Evolutionary conservation across 1,140 invertebrate species (phyloP).

Genomic region (Drosophila ananassae): DNA sequence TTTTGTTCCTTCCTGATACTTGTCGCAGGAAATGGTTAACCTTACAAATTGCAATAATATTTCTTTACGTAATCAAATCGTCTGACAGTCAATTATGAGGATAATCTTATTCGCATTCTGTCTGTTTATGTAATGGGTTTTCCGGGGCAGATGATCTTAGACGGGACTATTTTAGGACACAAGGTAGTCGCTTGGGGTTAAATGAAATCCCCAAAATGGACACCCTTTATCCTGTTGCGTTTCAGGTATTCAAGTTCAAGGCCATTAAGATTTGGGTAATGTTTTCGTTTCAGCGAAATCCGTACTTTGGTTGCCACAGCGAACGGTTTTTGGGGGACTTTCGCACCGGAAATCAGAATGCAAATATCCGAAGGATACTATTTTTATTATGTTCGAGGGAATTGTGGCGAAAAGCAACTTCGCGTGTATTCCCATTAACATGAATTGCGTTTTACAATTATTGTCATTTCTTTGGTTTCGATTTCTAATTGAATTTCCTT

Average conservation of each 20-base stretch:
- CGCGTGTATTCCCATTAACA: not conserved
- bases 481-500: conserved; percentile 30
- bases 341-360: conserved; percentile 2
- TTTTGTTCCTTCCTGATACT: conserved; percentile 19
- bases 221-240: conserved; percentile 27
- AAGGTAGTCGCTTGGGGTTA: not conserved
- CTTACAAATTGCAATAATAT: conserved; percentile 30
- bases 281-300: not conserved
- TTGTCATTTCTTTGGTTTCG: not conserved
- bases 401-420: not conserved
- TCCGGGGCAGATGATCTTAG: not conserved
- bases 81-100: conserved; percentile 35
- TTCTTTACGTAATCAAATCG: conserved; percentile 13
- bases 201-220: not conserved
- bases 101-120: conserved; percentile 5
- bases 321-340: conserved; percentile 5
- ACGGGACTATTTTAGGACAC: not conserved
- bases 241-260: conserved; percentile 33
- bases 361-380: conserved; percentile 5
- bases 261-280: not conserved
- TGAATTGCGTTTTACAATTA: conserved; percentile 30
- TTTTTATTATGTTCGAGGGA: not conserved
- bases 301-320: not conserved
- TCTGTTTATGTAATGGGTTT: not conserved
- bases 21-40: not conserved